Evolutionary conservation across 2,797 vertebrate species (phyloP).

Genomic region (Xyrichtys novacula): DNA sequence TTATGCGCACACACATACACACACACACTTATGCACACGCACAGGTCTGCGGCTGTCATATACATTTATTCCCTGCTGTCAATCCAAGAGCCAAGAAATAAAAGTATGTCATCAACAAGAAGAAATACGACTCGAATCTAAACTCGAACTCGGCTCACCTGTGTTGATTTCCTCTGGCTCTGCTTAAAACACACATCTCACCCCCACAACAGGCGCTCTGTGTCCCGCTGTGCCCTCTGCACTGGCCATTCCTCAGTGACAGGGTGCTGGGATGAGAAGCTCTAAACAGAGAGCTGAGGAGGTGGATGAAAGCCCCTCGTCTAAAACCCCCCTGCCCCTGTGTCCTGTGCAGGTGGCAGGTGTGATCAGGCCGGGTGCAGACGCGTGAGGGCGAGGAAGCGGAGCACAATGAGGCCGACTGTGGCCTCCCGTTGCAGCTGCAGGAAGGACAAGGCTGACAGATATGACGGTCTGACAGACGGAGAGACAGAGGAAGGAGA

Average conservation of each 20-base stretch:
- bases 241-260: constrained; percentile 83
- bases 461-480: constrained; percentile 75
- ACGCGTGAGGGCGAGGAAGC: constrained; percentile 73
- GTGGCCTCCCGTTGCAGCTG: constrained; percentile 81
- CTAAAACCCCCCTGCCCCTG: constrained; percentile 58
- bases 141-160: constrained; percentile 58
- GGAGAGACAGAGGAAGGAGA: constrained; percentile 66
- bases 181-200: constrained; percentile 61
- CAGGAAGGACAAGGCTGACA: constrained; percentile 79
- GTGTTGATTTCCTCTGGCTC: constrained; percentile 66
- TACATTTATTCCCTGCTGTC: constrained; percentile 57
- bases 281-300: constrained; percentile 61
- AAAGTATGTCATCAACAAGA: constrained; percentile 57
- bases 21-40: constrained; percentile 31
- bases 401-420: constrained; percentile 82
- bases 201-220: constrained; percentile 69
- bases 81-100: constrained; percentile 23
- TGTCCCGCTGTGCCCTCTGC: constrained; percentile 56
- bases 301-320: constrained; percentile 70
- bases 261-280: constrained; percentile 70
- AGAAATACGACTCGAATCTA: constrained; percentile 64
- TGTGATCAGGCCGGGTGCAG: constrained; percentile 81
- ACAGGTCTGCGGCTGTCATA: constrained; percentile 48
- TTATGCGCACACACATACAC: constrained; percentile 60
- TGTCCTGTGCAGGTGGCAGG: constrained; percentile 84